phyloP scores from a whole-genome alignment of 2,113 vertebrate genomes.

The Agelaius tricolor region DNA sequence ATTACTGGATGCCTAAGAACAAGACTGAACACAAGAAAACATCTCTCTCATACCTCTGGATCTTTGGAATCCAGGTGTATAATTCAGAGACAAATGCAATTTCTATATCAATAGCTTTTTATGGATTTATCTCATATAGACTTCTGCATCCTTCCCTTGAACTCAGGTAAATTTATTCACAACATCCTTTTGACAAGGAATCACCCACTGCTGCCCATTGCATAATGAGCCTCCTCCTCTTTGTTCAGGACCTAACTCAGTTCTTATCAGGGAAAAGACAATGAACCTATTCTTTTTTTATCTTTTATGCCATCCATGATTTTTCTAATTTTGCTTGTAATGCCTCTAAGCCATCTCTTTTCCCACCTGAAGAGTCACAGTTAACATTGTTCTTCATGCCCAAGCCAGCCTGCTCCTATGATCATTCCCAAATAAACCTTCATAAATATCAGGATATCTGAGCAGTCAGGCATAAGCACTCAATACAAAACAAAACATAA shows the following conservation, averaged over 20 bases:
- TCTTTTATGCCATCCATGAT: not conserved
- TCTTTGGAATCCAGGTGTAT: not conserved
- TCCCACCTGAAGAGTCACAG: not conserved
- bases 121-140: not conserved
- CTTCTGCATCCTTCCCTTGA: not conserved
- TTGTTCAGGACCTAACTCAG: not conserved
- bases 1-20: not conserved
- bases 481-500: not conserved
- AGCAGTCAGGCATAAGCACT: not conserved
- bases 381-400: not conserved
- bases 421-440: not conserved
- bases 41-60: accelerated
- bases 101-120: not conserved
- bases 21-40: not conserved
- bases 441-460: not conserved
- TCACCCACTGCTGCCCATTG: not conserved
- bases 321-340: not conserved
- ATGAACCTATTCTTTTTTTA: not conserved
- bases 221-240: not conserved
- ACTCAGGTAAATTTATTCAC: not conserved
- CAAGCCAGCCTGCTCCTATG: not conserved
- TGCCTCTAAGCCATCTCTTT: not conserved
- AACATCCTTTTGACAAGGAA: not conserved
- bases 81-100: not conserved
- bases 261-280: not conserved